Evolutionary conservation across 1,140 invertebrate species (phyloP), one percentile per base, ranked within the genome.

Genomic region (Lasioglossum albipes): DNA sequence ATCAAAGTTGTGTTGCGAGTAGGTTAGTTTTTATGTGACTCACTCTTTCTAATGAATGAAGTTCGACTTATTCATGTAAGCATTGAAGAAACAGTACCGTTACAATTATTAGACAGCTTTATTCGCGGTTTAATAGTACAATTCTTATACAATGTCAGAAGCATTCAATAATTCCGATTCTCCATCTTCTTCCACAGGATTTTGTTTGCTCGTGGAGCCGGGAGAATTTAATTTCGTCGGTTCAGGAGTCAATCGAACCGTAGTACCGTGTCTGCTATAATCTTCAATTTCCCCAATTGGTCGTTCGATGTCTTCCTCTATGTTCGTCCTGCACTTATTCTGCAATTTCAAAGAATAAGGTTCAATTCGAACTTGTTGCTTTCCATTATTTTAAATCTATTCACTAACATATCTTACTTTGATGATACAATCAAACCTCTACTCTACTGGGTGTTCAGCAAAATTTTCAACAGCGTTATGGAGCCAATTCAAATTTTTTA

Each of bases 161-260:
- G 82, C 83, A 20, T 85, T 84, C 27, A 84, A 75, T 13, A 78
- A 18, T 57, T 80, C 70, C 10, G 67, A 79, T 10, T 79, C 71
- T 13, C 59, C 62, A n/a, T 81, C 82, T 66, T 85, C 77, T 31
- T 85, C 84, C 59, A 73, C 61, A 45, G 20, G 74, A 57, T 71
- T 67, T 42, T 81, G 61, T 70, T 74, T 77, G 62, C 42, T 84
- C 1, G 62, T 42, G 2, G 84, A 85, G 12, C 72, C 84, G 5
- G 84, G 83, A 13, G 83, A 85, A 61, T 85, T 85, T 22, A 85
- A 84, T 76, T 84, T 85, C 0, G 84, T 85, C 27, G 64, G 84
- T 69, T 85, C 84, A 16, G 84, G 84, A 45, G 84, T 81, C 16
- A 85, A 62, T 77, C 84, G 83, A 68, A 84, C 72, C 12, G 84